Conservation (phyloP, 2,888 invertebrate genomes). For the Gasteruption jaculator region DNA sequence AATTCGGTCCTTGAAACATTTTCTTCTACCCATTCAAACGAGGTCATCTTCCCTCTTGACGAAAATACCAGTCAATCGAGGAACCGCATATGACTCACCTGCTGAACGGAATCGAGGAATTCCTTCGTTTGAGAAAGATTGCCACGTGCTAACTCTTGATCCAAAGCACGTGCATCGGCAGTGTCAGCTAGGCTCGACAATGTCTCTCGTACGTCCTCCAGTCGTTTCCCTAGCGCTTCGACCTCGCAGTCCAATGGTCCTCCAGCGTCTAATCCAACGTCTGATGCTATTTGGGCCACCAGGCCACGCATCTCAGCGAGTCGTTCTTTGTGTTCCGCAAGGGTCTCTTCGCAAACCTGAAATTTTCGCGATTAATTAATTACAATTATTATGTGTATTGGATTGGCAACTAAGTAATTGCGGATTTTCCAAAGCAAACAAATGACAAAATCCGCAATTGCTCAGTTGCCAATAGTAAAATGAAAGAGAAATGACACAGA, state of each 20-base stretch:
- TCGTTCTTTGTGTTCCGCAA: constrained; percentile 67
- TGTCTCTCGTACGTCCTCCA: constrained; percentile 73
- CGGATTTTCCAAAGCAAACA: no score
- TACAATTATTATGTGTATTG: no score
- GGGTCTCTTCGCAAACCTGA: constrained; percentile 74
- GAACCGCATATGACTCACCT: constrained; percentile 55
- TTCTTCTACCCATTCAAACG: no score
- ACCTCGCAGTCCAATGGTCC: constrained; percentile 72
- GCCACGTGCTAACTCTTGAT: constrained; percentile 55
- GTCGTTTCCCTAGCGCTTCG: constrained; percentile 68
- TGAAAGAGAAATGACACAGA: no score
- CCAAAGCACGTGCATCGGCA: constrained; percentile 66
- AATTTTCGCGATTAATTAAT: not conserved
- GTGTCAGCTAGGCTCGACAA: constrained; percentile 72
- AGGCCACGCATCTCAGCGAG: constrained; percentile 68
- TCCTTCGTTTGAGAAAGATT: constrained; percentile 59
- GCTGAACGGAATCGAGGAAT: constrained; percentile 70
- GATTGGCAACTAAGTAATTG: constrained; percentile 2
- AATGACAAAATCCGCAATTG: no score
- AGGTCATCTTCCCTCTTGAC: no score
- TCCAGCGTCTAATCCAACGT: constrained; percentile 70
- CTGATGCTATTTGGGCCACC: constrained; percentile 73
- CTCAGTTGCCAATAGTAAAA: no score
- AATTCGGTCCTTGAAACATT: no score
- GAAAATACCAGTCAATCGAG: no score